Conservation (phyloP, 2,113 vertebrate species). For the Tretioscincus oriximinensis region DNA sequence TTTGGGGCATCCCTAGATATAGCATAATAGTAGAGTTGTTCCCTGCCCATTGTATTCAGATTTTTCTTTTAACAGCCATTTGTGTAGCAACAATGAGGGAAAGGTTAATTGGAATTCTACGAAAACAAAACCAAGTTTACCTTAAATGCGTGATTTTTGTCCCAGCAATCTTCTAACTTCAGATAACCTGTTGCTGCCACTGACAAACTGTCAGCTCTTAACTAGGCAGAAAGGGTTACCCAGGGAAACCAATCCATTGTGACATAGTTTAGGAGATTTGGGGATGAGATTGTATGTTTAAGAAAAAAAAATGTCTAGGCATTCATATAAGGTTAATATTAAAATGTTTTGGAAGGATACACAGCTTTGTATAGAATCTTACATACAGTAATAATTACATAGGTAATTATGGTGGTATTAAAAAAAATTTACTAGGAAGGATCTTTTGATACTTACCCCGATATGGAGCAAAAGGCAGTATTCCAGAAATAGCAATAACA, state of each 20-base stretch:
- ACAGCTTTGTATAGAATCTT: no score
- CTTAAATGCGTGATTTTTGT: slow-evolving; percentile 32
- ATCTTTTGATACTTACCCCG: no score
- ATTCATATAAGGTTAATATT: neutral
- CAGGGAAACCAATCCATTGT: slow-evolving; percentile 36
- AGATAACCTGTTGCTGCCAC: neutral
- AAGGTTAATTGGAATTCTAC: neutral
- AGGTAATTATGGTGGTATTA: no score
- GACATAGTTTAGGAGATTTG: slow-evolving; percentile 45
- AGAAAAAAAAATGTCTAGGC: neutral
- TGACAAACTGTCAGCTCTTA: slow-evolving; percentile 33
- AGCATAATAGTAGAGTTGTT: neutral
- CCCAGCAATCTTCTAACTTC: neutral
- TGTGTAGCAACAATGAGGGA: slow-evolving; percentile 23
- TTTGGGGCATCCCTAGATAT: no score
- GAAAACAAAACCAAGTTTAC: slow-evolving; percentile 35
- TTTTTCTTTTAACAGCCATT: neutral
- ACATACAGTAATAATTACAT: no score
- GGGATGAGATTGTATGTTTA: neutral
- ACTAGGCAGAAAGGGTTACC: slow-evolving; percentile 42
- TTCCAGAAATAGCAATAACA: no score
- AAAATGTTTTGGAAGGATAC: no score
- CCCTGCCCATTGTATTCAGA: slow-evolving; percentile 1
- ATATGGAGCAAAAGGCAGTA: no score
- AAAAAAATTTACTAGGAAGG: no score